Conservation (phyloP, 2,113 vertebrate genomes). For the Periophthalmus modestus region DNA sequence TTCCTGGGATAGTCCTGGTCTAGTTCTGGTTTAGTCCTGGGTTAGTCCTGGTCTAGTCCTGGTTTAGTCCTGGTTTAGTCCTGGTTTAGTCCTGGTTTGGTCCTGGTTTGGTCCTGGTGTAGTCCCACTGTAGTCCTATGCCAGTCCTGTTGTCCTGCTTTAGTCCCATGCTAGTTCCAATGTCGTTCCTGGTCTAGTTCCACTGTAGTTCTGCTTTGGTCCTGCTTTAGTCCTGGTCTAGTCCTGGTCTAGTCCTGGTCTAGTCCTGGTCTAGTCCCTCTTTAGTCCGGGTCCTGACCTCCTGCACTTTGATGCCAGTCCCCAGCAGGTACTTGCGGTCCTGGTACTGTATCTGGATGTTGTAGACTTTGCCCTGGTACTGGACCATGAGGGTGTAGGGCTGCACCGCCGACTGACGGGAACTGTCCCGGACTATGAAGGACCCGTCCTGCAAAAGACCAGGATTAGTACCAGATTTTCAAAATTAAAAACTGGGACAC, state of each 20-base stretch:
- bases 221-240: background rate
- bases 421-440: slow-evolving; percentile 93
- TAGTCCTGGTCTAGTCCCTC: background rate
- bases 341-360: slow-evolving; percentile 91
- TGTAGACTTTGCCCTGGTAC: slow-evolving; percentile 92
- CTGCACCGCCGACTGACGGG: slow-evolving; percentile 79
- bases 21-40: background rate
- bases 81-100: too few relatives aligned
- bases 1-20: background rate
- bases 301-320: slow-evolving; percentile 86
- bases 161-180: background rate
- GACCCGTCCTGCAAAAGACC: slow-evolving; percentile 85
- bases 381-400: slow-evolving; percentile 94
- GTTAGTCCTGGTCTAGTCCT: background rate
- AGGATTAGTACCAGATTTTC: background rate
- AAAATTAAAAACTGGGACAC: too few relatives aligned
- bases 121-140: background rate
- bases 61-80: background rate
- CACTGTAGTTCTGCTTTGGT: background rate
- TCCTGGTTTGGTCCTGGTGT: too few relatives aligned
- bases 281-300: slow-evolving; percentile 76
- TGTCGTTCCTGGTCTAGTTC: background rate
- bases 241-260: background rate
- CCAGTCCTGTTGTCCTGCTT: background rate
- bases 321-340: slow-evolving; percentile 83